phyloP scores from a whole-genome alignment of 2,888 invertebrate genomes.

The Nyleta sp. region DNA sequence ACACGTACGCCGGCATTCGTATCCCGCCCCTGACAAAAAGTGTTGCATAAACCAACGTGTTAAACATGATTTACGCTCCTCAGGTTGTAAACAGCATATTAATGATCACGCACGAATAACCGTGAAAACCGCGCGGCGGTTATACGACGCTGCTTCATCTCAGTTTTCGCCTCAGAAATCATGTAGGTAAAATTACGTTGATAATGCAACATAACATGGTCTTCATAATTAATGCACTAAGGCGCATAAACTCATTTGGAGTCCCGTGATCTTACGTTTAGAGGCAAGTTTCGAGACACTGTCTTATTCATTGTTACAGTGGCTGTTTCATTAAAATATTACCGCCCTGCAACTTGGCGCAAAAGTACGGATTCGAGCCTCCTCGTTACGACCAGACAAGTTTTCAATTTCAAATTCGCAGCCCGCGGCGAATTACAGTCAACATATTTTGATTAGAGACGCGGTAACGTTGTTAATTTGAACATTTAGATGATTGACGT shows the following conservation, averaged over 20 bases:
- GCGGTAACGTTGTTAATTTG: not conserved
- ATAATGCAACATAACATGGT: constrained; percentile 55
- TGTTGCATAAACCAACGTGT: constrained; percentile 47
- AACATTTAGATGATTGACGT: too few species aligned
- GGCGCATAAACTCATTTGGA: constrained; percentile 58
- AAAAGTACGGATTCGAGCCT: too few species aligned
- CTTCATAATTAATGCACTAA: constrained; percentile 62
- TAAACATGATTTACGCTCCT: constrained; percentile 62
- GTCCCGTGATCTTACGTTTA: constrained; percentile 44
- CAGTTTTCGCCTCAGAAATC: constrained; percentile 63
- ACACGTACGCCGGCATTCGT: constrained; percentile 29
- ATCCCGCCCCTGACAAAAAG: constrained; percentile 31
- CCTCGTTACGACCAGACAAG: too few species aligned
- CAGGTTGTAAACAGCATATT: constrained; percentile 64
- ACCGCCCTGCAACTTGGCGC: constrained; percentile 17
- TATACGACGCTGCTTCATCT: constrained; percentile 55
- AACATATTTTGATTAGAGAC: not conserved
- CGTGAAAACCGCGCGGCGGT: constrained; percentile 61
- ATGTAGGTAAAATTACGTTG: constrained; percentile 64
- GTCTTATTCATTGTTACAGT: constrained; percentile 59
- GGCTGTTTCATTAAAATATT: constrained; percentile 52
- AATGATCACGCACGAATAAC: constrained; percentile 66
- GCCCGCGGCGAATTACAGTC: not conserved
- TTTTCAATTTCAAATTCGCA: constrained; percentile 3
- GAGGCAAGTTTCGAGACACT: constrained; percentile 45